Conservation (phyloP, 2,797 vertebrate genomes). For the Hemibagrus guttatus region DNA sequence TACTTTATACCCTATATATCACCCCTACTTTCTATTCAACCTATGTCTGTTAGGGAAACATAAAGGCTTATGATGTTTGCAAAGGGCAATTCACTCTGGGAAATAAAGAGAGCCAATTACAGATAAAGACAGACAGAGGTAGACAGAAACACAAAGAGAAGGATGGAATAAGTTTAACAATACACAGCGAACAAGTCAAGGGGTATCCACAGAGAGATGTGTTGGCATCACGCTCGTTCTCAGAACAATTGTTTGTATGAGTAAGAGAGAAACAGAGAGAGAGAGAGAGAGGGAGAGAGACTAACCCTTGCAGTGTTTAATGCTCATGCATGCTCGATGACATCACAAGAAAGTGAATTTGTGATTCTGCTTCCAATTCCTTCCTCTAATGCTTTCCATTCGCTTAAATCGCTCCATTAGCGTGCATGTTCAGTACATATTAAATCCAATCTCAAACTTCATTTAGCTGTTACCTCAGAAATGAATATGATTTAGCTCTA, state of each 20-base stretch:
- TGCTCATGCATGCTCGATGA: conserved; percentile 24
- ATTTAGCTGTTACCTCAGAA: neutral
- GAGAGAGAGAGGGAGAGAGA: neutral
- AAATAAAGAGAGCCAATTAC: neutral
- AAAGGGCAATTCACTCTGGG: neutral
- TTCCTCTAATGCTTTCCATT: conserved; percentile 13
- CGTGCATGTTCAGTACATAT: neutral
- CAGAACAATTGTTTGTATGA: neutral
- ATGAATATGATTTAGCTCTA: neutral
- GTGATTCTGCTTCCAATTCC: conserved; percentile 35
- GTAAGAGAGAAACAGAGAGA: neutral
- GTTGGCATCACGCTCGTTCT: neutral
- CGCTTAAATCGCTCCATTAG: neutral
- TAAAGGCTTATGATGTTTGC: no score
- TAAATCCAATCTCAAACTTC: neutral
- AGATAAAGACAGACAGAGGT: neutral
- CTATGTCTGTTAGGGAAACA: neutral
- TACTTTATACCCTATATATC: neutral
- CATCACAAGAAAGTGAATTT: conserved; percentile 36
- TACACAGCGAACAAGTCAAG: neutral
- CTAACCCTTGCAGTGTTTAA: neutral
- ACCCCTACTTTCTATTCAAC: neutral
- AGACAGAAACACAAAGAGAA: neutral
- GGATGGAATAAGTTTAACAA: neutral
- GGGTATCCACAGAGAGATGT: neutral